A percentile compares a stretch with the other conserved stretches of the same genome.
Evolutionary conservation across 2,888 invertebrate species (phyloP).

Genomic region (Acrobasis suavella): DNA sequence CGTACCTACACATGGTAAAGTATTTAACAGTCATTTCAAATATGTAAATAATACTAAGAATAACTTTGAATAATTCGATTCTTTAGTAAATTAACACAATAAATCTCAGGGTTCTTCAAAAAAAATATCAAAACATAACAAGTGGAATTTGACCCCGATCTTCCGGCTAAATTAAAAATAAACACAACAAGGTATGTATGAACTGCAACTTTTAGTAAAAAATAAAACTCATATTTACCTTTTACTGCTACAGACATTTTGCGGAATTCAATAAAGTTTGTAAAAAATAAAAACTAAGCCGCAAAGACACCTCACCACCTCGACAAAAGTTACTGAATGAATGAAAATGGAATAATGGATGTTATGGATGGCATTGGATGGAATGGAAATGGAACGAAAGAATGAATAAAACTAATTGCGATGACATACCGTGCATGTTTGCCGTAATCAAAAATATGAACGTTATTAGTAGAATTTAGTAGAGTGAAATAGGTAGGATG

Average conservation of each 20-base stretch:
- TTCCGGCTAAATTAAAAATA: constrained; percentile 7
- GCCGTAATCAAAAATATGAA: no score
- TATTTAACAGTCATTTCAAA: background rate
- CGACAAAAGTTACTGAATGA: constrained; percentile 28
- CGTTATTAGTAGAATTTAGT: no score
- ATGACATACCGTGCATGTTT: no score
- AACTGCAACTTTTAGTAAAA: background rate
- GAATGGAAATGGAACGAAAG: background rate
- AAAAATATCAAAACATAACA: constrained; percentile 26
- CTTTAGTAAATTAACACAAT: background rate
- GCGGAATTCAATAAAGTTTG: constrained; percentile 27
- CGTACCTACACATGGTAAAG: background rate
- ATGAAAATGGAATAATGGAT: background rate
- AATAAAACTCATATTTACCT: constrained; percentile 48
- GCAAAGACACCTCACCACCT: constrained; percentile 28
- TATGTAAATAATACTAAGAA: background rate
- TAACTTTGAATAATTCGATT: background rate
- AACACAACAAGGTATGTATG: background rate
- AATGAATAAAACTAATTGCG: constrained; percentile 2
- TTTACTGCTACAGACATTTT: constrained; percentile 72
- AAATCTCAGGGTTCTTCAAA: background rate
- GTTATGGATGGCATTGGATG: background rate
- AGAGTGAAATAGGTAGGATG: no score
- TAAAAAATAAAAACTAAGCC: constrained; percentile 24
- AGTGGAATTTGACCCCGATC: constrained; percentile 55